A percentile compares a stretch with the other conserved stretches of the same genome.
These are phyloP conservation scores for Nannoperca australis DNA, from an alignment of 2,797 vertebrate species.

Conservation along the genomic window DNA sequence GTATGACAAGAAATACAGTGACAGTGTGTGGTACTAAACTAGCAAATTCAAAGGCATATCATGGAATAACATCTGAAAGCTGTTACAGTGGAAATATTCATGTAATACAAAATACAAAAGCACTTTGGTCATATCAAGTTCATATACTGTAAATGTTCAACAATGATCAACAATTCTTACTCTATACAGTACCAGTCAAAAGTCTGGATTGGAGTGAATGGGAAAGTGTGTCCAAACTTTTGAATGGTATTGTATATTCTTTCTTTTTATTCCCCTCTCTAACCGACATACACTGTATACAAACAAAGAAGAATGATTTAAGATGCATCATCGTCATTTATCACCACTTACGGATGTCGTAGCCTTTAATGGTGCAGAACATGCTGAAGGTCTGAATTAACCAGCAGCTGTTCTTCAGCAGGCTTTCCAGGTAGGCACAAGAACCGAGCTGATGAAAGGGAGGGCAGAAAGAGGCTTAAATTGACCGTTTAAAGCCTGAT, in stretches of 20 bases:
- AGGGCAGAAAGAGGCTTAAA: neutral
- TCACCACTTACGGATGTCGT: conserved; percentile 80
- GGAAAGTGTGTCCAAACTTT: too few species aligned
- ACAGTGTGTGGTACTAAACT: neutral
- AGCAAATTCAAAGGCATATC: neutral
- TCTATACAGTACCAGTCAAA: neutral
- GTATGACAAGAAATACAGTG: neutral
- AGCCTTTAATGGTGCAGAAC: conserved; percentile 86
- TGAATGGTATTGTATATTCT: too few species aligned
- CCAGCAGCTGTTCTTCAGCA: conserved; percentile 84
- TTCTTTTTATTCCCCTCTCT: neutral
- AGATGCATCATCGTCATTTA: neutral
- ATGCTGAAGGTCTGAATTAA: conserved; percentile 86
- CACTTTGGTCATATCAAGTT: neutral
- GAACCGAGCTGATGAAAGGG: conserved; percentile 76
- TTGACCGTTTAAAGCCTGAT: neutral
- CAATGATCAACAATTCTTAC: neutral
- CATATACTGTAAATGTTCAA: neutral
- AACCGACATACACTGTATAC: neutral
- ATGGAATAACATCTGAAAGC: neutral
- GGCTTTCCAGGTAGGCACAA: conserved; percentile 82
- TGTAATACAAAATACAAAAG: neutral
- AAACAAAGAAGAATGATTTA: conserved; percentile 2
- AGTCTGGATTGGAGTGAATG: too few species aligned
- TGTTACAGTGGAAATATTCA: neutral